Evolutionary conservation across 2,113 vertebrate genomes (phyloP), one percentile per base, ranked within the genome.

Genomic region (Tetrax tetrax): DNA sequence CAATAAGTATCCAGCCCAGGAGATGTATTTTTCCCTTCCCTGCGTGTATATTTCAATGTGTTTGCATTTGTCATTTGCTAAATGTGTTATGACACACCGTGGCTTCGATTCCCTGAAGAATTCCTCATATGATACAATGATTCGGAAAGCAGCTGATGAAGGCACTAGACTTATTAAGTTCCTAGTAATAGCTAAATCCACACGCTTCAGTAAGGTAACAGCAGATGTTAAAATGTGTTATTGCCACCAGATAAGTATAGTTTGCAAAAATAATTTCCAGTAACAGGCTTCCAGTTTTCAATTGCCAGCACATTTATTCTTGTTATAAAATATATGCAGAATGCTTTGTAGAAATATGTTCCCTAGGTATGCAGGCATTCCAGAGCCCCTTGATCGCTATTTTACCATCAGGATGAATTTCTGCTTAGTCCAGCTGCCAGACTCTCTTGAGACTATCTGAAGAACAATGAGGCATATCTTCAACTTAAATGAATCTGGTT

Each of bases 251-350:
- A 90, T 96, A 95, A 95, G 91, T 93, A 78, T 31, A 89, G 74
- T 91, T 93, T 95, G 65, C 38, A 68, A 96, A 97, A 97, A 92
- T 78, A 43, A 77, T 79, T 95, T 92, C 82, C 76, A 86, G 65
- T 78, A 80, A 91, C 69, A 92, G 61, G 43, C 76, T 94, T 95
- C 71, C 38, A 95, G 47, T 61, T 96, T 89, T 86, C 79, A 57
- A 72, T 60, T 94, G 75, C 70, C 38, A 95, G 65, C 70, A 78
- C 56, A 93, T 93, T 96, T 95, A 93, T 79, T 75, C 78, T 82
- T 64, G 64, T 69, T 94, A 56, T 89, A 85, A 97, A 96, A 83
- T 70, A 27, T 3, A 79, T 43, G 45, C 38, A 94, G 28, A 77
- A 81, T 53, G 71, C 64, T 94, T 94, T 94, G 64, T 60, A 43